Conservation (phyloP, 2,888 invertebrate species). For the Melieria omissa region DNA sequence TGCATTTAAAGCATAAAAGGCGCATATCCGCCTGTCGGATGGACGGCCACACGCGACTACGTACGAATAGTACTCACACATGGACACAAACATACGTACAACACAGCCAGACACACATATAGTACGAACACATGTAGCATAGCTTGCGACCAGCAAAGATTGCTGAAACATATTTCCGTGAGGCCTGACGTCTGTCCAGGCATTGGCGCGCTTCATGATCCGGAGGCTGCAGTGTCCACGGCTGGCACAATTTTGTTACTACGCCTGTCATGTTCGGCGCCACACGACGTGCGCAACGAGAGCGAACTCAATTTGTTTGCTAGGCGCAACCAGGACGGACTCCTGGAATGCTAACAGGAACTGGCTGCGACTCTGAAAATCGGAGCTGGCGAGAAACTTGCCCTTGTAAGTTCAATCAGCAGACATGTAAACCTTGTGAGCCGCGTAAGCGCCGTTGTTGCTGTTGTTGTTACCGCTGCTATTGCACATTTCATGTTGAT, state of each 20-base stretch:
- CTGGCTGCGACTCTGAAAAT: not conserved
- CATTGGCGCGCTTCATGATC: not conserved
- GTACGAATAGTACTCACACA: not conserved
- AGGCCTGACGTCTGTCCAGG: not conserved
- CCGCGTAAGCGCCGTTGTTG: too few relatives aligned
- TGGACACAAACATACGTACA: not conserved
- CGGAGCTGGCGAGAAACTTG: not conserved
- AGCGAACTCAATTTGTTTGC: conserved; percentile 62
- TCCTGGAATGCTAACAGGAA: not conserved
- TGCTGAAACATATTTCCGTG: not conserved
- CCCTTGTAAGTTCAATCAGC: not conserved
- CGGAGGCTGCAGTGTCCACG: not conserved
- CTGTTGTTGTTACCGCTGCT: too few relatives aligned
- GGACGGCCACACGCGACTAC: not conserved
- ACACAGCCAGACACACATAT: not conserved
- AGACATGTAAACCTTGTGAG: not conserved
- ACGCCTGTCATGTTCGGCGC: conserved; percentile 23
- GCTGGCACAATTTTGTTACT: conserved; percentile 10
- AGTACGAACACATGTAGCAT: not conserved
- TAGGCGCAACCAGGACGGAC: conserved; percentile 37
- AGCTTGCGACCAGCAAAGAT: too few relatives aligned
- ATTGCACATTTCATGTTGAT: not conserved
- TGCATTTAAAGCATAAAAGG: conserved; percentile 33
- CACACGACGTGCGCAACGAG: conserved; percentile 59
- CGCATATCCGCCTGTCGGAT: conserved; percentile 14